Conservation (phyloP, 92 coral and sea anemone species). For the Chrysogorgia sp. region DNA sequence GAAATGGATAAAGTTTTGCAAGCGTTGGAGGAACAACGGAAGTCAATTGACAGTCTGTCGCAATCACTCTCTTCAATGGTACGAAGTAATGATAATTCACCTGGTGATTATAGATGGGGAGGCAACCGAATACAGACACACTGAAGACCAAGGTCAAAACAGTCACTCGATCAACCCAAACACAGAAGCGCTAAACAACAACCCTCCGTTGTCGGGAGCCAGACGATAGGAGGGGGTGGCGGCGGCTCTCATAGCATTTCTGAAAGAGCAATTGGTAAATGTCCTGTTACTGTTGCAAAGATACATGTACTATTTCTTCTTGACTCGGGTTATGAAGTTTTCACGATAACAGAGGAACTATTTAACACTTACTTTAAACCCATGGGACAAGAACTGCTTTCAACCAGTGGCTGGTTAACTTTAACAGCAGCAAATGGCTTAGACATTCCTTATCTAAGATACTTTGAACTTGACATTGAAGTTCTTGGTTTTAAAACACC, state of each 20-base stretch:
- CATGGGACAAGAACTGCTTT: slow-evolving; percentile 58
- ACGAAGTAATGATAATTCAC: neutral
- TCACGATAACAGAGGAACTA: slow-evolving; percentile 63
- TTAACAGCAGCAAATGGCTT: slow-evolving; percentile 71
- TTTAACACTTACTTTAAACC: slow-evolving; percentile 62
- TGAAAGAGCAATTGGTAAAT: slow-evolving; percentile 58
- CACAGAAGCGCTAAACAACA: slow-evolving; percentile 30
- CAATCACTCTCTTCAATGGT: slow-evolving; percentile 11
- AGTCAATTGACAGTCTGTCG: slow-evolving; percentile 31
- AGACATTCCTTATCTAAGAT: slow-evolving; percentile 66
- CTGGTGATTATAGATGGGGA: slow-evolving; percentile 15
- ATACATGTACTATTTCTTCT: slow-evolving; percentile 57
- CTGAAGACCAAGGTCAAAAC: slow-evolving; percentile 52
- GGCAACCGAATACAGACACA: slow-evolving; percentile 30
- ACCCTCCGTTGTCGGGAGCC: slow-evolving; percentile 50
- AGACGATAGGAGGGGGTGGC: slow-evolving; percentile 41
- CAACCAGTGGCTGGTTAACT: slow-evolving; percentile 54
- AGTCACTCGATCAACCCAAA: slow-evolving; percentile 5
- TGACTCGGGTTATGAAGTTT: slow-evolving; percentile 74
- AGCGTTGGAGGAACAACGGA: slow-evolving; percentile 50
- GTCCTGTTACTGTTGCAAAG: slow-evolving; percentile 56
- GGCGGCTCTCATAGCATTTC: slow-evolving; percentile 44
- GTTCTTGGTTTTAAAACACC: slow-evolving; percentile 56
- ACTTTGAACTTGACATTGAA: slow-evolving; percentile 63
- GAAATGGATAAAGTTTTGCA: slow-evolving; percentile 40